Evolutionary conservation across 2,113 vertebrate genomes (phyloP).

Genomic region (Dasyurus viverrinus): DNA sequence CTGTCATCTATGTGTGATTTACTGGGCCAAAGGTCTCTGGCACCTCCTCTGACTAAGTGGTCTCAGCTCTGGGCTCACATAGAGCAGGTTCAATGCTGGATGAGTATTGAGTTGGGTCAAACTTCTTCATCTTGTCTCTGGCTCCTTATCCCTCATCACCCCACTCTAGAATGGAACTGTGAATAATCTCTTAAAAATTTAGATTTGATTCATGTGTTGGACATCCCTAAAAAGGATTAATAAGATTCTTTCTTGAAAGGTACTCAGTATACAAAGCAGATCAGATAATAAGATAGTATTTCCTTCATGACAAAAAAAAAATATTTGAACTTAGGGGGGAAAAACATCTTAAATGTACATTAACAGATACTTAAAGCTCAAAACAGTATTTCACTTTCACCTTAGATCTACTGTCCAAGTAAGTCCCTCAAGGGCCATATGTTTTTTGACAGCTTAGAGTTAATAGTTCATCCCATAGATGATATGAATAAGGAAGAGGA

Average conservation of each 20-base stretch:
- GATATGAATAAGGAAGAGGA: neutral
- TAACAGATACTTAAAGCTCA: neutral
- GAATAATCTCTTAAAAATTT: neutral
- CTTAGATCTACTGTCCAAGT: neutral
- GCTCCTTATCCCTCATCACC: neutral
- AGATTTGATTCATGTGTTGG: neutral
- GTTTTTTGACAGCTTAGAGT: neutral
- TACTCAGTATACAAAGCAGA: neutral
- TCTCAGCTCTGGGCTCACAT: neutral
- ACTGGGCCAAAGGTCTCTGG: neutral
- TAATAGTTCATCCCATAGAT: neutral
- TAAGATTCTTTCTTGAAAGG: neutral
- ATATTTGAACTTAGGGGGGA: neutral
- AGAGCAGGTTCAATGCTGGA: neutral
- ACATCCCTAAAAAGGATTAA: neutral
- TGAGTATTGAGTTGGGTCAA: neutral
- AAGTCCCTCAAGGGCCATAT: neutral
- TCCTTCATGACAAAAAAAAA: neutral
- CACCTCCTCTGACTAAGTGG: neutral
- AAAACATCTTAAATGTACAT: neutral
- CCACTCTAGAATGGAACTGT: neutral
- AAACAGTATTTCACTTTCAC: neutral
- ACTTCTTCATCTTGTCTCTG: neutral
- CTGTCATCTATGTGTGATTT: neutral
- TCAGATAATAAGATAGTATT: neutral